Percentiles rank a stretch among this genome's conserved stretches.
These are phyloP conservation scores for Andinoacara biseriatus DNA, from an alignment of 2,113 vertebrate species.

Conservation along the genomic window DNA sequence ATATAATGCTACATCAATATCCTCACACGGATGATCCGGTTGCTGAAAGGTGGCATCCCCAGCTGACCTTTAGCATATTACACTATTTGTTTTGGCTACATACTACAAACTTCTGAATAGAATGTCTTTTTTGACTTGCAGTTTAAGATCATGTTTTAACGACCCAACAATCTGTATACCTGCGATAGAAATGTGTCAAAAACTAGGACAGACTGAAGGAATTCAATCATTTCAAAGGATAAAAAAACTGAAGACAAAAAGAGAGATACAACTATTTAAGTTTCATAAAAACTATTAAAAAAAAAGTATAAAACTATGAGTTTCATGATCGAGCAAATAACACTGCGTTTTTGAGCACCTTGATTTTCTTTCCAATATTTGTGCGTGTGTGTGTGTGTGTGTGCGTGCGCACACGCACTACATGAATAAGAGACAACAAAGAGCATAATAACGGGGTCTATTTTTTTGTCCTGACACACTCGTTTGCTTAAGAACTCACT, in stretches of 20 bases:
- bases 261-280: neutral
- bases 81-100: neutral
- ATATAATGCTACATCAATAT: constrained; percentile 10
- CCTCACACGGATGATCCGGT: neutral
- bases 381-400: fast-evolving
- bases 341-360: neutral
- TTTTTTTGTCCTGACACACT: constrained; percentile 2
- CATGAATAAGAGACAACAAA: constrained; percentile 54
- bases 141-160: neutral
- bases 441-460: constrained; percentile 5
- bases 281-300: neutral
- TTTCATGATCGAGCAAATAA: neutral
- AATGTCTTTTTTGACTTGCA: neutral
- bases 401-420: neutral
- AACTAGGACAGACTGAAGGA: neutral
- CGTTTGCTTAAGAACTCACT: neutral
- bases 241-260: neutral
- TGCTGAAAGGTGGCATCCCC: constrained; percentile 27
- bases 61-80: neutral
- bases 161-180: neutral
- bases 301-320: neutral
- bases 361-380: constrained; percentile 32
- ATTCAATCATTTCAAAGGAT: constrained; percentile 3
- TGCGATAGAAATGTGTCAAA: neutral
- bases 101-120: neutral